Evolutionary conservation across 2,797 vertebrate species (phyloP).

Genomic region (Sebastes elongatus): DNA sequence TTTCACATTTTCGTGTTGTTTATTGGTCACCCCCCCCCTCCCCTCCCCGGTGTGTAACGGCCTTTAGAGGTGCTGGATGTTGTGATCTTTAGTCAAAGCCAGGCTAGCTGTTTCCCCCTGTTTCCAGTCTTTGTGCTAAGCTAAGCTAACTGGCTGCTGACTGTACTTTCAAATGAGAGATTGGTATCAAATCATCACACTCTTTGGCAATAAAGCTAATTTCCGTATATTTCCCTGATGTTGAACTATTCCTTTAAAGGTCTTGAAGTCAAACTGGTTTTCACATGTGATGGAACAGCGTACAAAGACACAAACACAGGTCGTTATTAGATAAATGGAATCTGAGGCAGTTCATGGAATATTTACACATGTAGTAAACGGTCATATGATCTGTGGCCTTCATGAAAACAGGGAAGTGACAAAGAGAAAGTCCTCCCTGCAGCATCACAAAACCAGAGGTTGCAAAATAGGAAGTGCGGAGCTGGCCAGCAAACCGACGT

Average conservation of each 20-base stretch:
- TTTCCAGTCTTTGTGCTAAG: not conserved
- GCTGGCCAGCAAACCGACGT: not conserved
- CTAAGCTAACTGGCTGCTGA: not conserved
- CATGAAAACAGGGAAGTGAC: constrained; percentile 61
- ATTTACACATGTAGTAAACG: constrained; percentile 10
- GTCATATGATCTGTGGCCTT: constrained; percentile 45
- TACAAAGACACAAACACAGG: not conserved
- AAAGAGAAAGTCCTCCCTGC: constrained; percentile 53
- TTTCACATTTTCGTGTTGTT: too few species aligned
- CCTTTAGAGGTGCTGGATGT: not conserved
- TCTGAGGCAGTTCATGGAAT: not conserved
- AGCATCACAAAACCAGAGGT: constrained; percentile 57
- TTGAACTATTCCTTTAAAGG: not conserved
- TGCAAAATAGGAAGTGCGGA: constrained; percentile 57
- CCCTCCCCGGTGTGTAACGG: too few species aligned
- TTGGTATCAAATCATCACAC: not conserved
- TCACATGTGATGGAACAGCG: not conserved
- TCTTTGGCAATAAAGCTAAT: not conserved
- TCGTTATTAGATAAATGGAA: not conserved
- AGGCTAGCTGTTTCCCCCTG: not conserved
- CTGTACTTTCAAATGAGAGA: not conserved
- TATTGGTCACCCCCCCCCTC: too few species aligned
- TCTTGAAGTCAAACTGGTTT: not conserved
- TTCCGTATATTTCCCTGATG: not conserved
- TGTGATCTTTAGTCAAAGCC: not conserved